Evolutionary conservation across 2,888 invertebrate genomes (phyloP).

Genomic region (Dione vanillae): DNA sequence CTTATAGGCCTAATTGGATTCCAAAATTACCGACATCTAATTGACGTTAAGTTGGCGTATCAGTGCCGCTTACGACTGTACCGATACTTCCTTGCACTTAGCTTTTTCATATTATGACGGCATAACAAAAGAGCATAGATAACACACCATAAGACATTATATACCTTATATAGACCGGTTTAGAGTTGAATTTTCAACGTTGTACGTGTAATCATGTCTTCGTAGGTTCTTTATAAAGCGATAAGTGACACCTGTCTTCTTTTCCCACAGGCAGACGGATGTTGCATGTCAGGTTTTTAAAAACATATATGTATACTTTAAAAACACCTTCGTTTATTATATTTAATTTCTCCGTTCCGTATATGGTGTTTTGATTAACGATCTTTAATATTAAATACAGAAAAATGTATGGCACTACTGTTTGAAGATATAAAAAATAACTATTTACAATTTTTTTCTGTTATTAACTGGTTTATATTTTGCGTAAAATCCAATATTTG

Average conservation of each 20-base stretch:
- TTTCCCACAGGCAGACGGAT: constrained; percentile 79
- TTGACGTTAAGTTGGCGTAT: constrained; percentile 53
- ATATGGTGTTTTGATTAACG: constrained; percentile 31
- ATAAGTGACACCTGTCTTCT: constrained; percentile 79
- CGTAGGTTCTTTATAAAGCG: constrained; percentile 57
- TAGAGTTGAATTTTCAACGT: constrained; percentile 45
- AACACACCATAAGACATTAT: constrained; percentile 34
- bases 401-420: too few relatives aligned
- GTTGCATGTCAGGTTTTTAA: constrained; percentile 73
- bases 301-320: constrained; percentile 62
- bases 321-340: constrained; percentile 59
- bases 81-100: constrained; percentile 66
- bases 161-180: fast-evolving
- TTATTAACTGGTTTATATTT: too few relatives aligned
- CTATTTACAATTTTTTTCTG: too few relatives aligned
- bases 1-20: constrained; percentile 30
- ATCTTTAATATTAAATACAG: constrained; percentile 8
- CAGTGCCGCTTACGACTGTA: constrained; percentile 67
- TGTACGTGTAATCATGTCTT: constrained; percentile 55
- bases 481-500: too few relatives aligned
- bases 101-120: constrained; percentile 61
- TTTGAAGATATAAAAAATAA: too few relatives aligned
- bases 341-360: constrained; percentile 37
- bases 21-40: constrained; percentile 43
- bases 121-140: constrained; percentile 31